Evolutionary conservation across 2,888 invertebrate species (phyloP).

Genomic region (Drosophila rubida): DNA sequence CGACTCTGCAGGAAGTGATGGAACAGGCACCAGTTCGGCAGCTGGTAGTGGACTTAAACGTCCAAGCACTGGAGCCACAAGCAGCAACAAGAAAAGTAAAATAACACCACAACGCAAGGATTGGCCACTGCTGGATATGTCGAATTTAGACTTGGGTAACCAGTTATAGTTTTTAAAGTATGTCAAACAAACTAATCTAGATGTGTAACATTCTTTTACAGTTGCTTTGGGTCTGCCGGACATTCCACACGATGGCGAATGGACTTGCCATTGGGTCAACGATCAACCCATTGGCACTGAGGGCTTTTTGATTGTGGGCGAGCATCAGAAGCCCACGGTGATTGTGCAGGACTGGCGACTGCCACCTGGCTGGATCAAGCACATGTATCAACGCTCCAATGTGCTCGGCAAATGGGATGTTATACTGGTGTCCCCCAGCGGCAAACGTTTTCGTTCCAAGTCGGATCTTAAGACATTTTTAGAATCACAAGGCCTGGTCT

Average conservation of each 20-base stretch:
- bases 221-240: slow-evolving; percentile 84
- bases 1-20: neutral
- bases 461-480: slow-evolving; percentile 86
- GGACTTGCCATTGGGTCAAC: slow-evolving; percentile 90
- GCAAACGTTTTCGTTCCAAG: slow-evolving; percentile 87
- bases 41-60: slow-evolving; percentile 20
- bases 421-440: slow-evolving; percentile 88
- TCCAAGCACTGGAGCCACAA: slow-evolving; percentile 58
- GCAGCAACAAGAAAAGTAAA: slow-evolving; percentile 63
- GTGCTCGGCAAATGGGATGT: slow-evolving; percentile 93
- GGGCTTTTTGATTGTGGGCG: slow-evolving; percentile 84
- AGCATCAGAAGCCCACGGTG: slow-evolving; percentile 85
- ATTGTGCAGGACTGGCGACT: slow-evolving; percentile 91
- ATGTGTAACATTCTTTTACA: neutral
- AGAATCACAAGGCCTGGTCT: slow-evolving; percentile 84
- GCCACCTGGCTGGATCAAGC: slow-evolving; percentile 92
- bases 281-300: slow-evolving; percentile 88
- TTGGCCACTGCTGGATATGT: slow-evolving; percentile 83
- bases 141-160: slow-evolving; percentile 81
- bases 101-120: slow-evolving; percentile 76
- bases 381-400: slow-evolving; percentile 90
- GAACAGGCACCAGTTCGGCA: slow-evolving; percentile 3
- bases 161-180: neutral
- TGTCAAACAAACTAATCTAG: neutral
- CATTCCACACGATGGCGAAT: slow-evolving; percentile 86